Evolutionary conservation across 2,888 invertebrate species (phyloP), one percentile per base, ranked within the genome.

Genomic region (Syrphus vitripennis): DNA sequence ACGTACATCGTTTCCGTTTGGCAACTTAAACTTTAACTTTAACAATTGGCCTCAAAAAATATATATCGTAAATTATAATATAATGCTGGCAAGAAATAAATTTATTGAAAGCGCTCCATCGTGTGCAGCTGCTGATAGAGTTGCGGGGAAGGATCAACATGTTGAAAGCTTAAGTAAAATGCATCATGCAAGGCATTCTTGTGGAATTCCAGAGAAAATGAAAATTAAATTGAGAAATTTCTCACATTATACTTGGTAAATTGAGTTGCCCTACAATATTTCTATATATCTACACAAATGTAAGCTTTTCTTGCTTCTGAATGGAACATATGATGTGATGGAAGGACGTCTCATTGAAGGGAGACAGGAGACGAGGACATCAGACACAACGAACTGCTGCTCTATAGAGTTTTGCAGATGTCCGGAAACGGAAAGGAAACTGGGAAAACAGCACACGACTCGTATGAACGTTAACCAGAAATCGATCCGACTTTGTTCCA

Each of bases 201-300:
- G 34, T 21, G 59, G 63, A 76, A 70, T 26, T 31, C 31, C 50
- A 26, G 26, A 63, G 48, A 57, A 55, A 65, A 70, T 80, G 34
- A 26, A 67, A 67, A 69, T 61, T 34, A 67, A 74, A 75, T 75
- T 75, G 67, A 81, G 69, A 75, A 59, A 75, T 61, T 10, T 45
- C 45, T 53, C 50, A 19, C 34, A 42, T 45, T 70, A 26, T 50
- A 55, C 42, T 53, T 24, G 29, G n/a, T 12, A 59, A 59, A 59
- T 50, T 34, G 34, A 55, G 53, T 63, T 45, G 34, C 45, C 29
- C 16, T 50, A 31, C 26, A 14, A 55, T 37, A 59, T 45, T 31
- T 5, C 12, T 4, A 48, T 12, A 21, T n/a, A n/a, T 31, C 31
- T 6, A 31, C 2, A n/a, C 31, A 57, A 34, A 12, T 10, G 31